Percentiles rank a stretch among this genome's conserved stretches.
phyloP scores from a whole-genome alignment of 1,140 invertebrate species.

The Callitettix versicolor region DNA sequence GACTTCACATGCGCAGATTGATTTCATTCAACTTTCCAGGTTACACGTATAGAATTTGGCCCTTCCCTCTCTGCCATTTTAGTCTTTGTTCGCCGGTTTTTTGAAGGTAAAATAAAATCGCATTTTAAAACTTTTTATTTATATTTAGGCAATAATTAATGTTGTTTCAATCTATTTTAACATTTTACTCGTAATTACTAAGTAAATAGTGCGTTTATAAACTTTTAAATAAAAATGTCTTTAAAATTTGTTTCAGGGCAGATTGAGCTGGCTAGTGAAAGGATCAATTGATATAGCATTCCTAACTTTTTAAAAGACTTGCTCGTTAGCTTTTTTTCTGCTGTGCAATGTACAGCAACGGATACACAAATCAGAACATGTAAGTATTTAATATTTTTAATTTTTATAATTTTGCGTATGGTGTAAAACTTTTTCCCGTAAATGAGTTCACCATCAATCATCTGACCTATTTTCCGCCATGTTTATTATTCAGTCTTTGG shows the following conservation, averaged over 20 bases:
- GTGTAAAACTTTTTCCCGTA: too few relatives aligned
- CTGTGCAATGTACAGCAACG: constrained; percentile 13
- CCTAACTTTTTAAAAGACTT: not conserved
- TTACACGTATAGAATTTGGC: not conserved
- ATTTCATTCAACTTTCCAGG: too few relatives aligned
- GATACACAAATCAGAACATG: constrained; percentile 9
- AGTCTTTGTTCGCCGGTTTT: constrained; percentile 6
- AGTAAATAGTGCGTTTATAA: not conserved
- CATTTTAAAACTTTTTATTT: not conserved
- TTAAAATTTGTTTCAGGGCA: constrained; percentile 6
- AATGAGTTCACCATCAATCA: too few relatives aligned
- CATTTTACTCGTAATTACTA: not conserved
- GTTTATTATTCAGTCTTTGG: not conserved
- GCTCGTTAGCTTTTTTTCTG: not conserved
- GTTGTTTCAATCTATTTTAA: not conserved
- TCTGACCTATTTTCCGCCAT: constrained; percentile 6
- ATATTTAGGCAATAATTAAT: not conserved
- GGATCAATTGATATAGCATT: not conserved
- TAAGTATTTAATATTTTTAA: not conserved
- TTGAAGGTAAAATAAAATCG: not conserved
- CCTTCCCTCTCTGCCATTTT: constrained; percentile 11
- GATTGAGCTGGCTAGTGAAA: constrained; percentile 5
- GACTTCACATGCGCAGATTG: too few relatives aligned
- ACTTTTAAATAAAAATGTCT: not conserved
- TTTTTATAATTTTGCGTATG: too few relatives aligned